A percentile compares a stretch with the other conserved stretches of the same genome.
Conservation (phyloP, 2,888 invertebrate species). For the Julus scanicus region DNA sequence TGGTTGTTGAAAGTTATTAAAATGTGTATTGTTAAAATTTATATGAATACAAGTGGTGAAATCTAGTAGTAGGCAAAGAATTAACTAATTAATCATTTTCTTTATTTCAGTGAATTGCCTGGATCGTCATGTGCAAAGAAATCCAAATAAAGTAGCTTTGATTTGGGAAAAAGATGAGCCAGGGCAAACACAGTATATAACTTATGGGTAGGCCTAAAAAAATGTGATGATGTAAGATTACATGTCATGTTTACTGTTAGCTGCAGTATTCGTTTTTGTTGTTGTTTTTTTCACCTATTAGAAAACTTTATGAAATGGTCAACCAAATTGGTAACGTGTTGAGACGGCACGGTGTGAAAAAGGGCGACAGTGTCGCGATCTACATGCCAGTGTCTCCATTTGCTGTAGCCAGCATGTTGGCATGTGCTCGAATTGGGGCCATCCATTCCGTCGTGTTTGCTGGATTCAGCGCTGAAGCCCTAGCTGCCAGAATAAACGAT, state of each 20-base stretch:
- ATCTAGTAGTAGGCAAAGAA: too few species aligned
- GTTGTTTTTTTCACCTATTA: not conserved
- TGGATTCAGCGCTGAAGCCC: slow-evolving; percentile 69
- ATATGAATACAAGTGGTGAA: too few species aligned
- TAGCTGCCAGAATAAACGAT: slow-evolving; percentile 68
- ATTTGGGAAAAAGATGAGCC: slow-evolving; percentile 70
- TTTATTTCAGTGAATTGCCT: slow-evolving; percentile 65
- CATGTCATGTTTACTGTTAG: not conserved
- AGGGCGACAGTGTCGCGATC: slow-evolving; percentile 68
- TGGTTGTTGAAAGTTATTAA: too few species aligned
- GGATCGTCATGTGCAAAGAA: slow-evolving; percentile 65
- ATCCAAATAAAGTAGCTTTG: slow-evolving; percentile 66
- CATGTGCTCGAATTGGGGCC: slow-evolving; percentile 69
- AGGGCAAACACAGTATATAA: slow-evolving; percentile 63
- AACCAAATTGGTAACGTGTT: slow-evolving; percentile 66
- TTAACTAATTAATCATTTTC: not conserved
- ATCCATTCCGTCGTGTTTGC: slow-evolving; percentile 70
- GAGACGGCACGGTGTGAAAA: slow-evolving; percentile 64
- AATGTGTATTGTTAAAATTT: too few species aligned
- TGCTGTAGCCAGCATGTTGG: slow-evolving; percentile 68
- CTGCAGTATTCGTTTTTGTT: too few species aligned
- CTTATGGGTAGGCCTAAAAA: slow-evolving; percentile 56
- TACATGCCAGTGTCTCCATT: slow-evolving; percentile 68
- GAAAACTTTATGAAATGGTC: slow-evolving; percentile 64
- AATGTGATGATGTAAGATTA: slow-evolving; percentile 58